Conservation (phyloP, 2,888 invertebrate genomes). For the Brachypalpus laphriformis region DNA sequence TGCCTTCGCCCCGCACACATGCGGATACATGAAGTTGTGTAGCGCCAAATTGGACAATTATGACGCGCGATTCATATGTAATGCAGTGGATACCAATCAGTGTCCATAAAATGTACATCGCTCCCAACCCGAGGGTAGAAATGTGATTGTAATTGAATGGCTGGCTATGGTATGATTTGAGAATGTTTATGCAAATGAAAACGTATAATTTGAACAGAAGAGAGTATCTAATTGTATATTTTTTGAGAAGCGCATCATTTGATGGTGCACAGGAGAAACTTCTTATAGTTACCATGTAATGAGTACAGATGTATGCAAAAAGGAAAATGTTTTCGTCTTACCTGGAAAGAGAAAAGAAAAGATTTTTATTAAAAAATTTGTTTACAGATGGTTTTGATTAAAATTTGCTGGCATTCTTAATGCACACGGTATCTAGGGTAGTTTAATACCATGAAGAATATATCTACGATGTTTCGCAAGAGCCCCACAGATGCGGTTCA, state of each 20-base stretch:
- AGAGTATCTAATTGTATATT: constrained; percentile 37
- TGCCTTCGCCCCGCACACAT: constrained; percentile 26
- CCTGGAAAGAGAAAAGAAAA: constrained; percentile 30
- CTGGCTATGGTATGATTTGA: constrained; percentile 59
- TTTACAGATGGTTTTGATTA: too few species aligned
- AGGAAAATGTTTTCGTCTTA: background rate
- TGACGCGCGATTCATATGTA: constrained; percentile 57
- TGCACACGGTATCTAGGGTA: too few species aligned
- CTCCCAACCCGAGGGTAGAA: constrained; percentile 63
- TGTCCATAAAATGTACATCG: constrained; percentile 58
- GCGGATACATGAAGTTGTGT: background rate
- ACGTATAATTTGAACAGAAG: constrained; percentile 45
- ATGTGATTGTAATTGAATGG: constrained; percentile 66
- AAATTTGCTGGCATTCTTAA: too few species aligned
- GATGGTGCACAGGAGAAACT: constrained; percentile 31
- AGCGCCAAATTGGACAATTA: constrained; percentile 67
- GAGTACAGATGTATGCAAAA: background rate
- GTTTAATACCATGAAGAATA: too few species aligned
- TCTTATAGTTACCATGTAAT: constrained; percentile 13
- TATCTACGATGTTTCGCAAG: too few species aligned
- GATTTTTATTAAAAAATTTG: background rate
- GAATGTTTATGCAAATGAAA: constrained; percentile 60
- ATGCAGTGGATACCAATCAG: constrained; percentile 57
- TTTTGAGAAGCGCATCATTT: background rate
- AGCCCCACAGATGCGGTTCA: too few species aligned